Percentiles rank a stretch among this genome's conserved stretches.
These are phyloP conservation scores for Pseudorhombus dupliciocellatus DNA, from an alignment of 2,113 vertebrate species.

Conservation along the genomic window DNA sequence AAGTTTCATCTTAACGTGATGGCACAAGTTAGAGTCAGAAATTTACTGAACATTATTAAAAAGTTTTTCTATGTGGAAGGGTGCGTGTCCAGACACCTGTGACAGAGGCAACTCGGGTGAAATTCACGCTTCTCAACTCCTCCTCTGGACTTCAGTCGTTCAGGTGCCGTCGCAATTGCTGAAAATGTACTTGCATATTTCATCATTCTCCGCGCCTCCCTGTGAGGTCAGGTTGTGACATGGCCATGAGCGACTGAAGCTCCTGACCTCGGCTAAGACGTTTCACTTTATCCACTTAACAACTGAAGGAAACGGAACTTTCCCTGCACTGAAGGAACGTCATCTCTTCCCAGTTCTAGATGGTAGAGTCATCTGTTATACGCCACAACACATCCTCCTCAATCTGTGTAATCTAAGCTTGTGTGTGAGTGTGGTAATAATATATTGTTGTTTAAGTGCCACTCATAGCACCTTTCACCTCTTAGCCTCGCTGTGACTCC, in stretches of 20 bases:
- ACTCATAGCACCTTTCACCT: slow-evolving; percentile 5
- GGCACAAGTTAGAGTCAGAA: not conserved
- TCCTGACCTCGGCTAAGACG: slow-evolving; percentile 4
- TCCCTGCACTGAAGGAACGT: not conserved
- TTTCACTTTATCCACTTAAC: not conserved
- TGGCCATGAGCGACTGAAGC: slow-evolving; percentile 3
- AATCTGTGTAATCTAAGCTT: slow-evolving; percentile 32
- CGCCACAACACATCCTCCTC: not conserved
- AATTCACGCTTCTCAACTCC: slow-evolving; percentile 16
- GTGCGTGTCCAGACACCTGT: slow-evolving; percentile 8
- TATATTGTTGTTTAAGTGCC: not conserved
- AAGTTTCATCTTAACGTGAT: slow-evolving; percentile 12
- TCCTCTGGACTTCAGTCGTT: slow-evolving; percentile 1
- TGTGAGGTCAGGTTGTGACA: slow-evolving; percentile 18
- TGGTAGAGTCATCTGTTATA: slow-evolving; percentile 13
- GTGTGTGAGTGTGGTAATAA: slow-evolving; percentile 11
- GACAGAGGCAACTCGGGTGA: not conserved
- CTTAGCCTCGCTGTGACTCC: slow-evolving; percentile 1
- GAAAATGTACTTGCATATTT: slow-evolving; percentile 41
- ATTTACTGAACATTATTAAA: not conserved
- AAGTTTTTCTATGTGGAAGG: slow-evolving; percentile 5
- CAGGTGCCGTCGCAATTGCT: slow-evolving; percentile 4
- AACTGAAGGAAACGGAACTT: not conserved
- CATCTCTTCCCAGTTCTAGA: not conserved
- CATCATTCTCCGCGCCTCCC: slow-evolving; percentile 32